phyloP scores from a whole-genome alignment of 1,140 invertebrate genomes.

The Trinorchestia longiramus region DNA sequence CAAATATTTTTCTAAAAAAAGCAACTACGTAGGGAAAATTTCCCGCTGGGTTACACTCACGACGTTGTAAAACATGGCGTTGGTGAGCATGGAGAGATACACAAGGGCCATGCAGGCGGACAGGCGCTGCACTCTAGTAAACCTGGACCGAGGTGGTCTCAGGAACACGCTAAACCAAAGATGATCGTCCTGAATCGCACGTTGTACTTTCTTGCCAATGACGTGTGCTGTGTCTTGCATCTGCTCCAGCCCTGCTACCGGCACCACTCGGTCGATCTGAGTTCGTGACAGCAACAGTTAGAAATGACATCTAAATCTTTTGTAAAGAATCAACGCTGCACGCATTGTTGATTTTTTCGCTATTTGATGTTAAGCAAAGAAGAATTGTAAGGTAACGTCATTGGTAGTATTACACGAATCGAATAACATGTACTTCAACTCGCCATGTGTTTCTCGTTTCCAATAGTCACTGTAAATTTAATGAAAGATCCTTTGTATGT shows the following conservation, averaged over 20 bases:
- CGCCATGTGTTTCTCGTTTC: too few species aligned
- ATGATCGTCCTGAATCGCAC: slow-evolving; percentile 74
- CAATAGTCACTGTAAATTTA: too few species aligned
- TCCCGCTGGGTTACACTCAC: slow-evolving; percentile 55
- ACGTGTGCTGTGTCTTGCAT: slow-evolving; percentile 72
- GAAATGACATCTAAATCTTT: neutral
- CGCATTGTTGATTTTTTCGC: too few species aligned
- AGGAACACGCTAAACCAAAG: slow-evolving; percentile 76
- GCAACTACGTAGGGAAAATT: too few species aligned
- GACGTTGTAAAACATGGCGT: slow-evolving; percentile 74
- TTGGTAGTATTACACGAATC: too few species aligned
- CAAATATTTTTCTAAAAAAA: too few species aligned
- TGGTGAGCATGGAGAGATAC: slow-evolving; percentile 74
- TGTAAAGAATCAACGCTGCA: neutral
- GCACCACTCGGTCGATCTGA: slow-evolving; percentile 74
- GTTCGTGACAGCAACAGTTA: neutral
- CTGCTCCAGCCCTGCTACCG: slow-evolving; percentile 73
- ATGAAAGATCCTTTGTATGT: too few species aligned
- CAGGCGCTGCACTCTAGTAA: slow-evolving; percentile 73
- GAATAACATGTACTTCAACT: too few species aligned
- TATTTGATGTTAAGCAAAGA: too few species aligned
- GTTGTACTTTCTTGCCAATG: slow-evolving; percentile 71
- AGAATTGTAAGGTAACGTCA: too few species aligned
- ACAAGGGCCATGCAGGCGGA: slow-evolving; percentile 74
- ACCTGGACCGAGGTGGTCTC: slow-evolving; percentile 73